These are phyloP conservation scores for Hylaea fasciaria DNA, from an alignment of 2,888 invertebrate genomes.

Conservation along the genomic window DNA sequence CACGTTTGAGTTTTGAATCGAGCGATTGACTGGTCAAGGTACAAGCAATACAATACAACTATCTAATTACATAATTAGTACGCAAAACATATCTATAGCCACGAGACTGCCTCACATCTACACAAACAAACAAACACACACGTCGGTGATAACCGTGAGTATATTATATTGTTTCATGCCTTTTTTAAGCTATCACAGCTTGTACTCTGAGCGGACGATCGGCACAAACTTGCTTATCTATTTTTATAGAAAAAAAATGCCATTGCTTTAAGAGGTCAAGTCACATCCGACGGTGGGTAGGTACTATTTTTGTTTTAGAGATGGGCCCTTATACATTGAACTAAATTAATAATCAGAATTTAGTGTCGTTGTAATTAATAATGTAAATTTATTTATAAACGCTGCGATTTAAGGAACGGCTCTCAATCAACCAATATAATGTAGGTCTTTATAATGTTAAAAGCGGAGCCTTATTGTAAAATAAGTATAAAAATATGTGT, in stretches of 20 bases:
- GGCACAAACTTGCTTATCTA: slow-evolving; percentile 13
- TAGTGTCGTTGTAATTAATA: no score
- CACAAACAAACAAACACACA: slow-evolving; percentile 65
- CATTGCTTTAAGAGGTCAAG: slow-evolving; percentile 15
- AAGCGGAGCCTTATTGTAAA: no score
- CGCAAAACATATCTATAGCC: slow-evolving; percentile 43
- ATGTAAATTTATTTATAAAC: no score
- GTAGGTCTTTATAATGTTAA: no score
- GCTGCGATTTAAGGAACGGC: no score
- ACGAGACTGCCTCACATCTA: slow-evolving; percentile 68
- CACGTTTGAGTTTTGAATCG: no score
- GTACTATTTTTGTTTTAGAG: background rate
- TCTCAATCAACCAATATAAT: no score
- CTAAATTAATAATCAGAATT: no score
- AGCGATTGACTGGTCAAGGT: slow-evolving; percentile 4
- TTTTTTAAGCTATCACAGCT: slow-evolving; percentile 58
- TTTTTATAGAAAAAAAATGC: slow-evolving; percentile 8
- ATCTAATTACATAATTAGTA: background rate
- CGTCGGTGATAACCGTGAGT: slow-evolving; percentile 74
- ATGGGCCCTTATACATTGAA: no score
- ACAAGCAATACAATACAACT: background rate
- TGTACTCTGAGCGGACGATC: slow-evolving; percentile 44
- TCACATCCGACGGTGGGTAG: slow-evolving; percentile 8
- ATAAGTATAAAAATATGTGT: no score
- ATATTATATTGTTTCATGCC: slow-evolving; percentile 60